Evolutionary conservation across 2,888 invertebrate genomes (phyloP).

Genomic region (Nasonovia ribisnigri): DNA sequence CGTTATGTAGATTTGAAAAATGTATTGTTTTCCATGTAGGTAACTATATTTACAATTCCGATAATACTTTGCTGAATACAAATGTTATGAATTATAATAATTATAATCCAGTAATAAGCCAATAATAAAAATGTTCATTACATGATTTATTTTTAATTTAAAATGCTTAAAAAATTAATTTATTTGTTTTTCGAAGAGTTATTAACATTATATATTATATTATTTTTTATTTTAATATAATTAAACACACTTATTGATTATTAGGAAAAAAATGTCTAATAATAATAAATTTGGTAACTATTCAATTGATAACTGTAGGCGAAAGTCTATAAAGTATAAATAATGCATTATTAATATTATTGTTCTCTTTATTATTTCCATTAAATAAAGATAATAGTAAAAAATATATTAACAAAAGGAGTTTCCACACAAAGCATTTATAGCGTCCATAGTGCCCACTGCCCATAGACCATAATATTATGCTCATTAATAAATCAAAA

Average conservation of each 20-base stretch:
- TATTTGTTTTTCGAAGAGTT: not conserved
- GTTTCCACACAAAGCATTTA: not conserved
- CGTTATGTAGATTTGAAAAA: not conserved
- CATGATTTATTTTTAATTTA: not conserved
- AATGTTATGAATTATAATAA: not conserved
- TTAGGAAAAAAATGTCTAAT: not conserved
- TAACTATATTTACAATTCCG: not conserved
- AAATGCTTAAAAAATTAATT: not conserved
- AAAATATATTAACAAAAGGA: not conserved
- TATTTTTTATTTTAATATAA: not conserved
- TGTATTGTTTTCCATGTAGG: not conserved
- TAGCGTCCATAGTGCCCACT: not conserved
- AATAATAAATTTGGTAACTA: not conserved
- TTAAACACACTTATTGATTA: not conserved
- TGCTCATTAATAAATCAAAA: not conserved
- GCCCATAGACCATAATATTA: not conserved
- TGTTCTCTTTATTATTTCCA: constrained; percentile 5
- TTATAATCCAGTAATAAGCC: not conserved
- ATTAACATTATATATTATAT: not conserved
- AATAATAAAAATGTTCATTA: not conserved
- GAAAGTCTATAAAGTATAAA: not conserved
- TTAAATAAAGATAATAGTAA: not conserved
- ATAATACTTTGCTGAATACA: not conserved
- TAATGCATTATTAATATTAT: not conserved
- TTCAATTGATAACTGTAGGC: not conserved